Conservation (phyloP, 1,140 invertebrate species). For the Drosophila seguyi region DNA sequence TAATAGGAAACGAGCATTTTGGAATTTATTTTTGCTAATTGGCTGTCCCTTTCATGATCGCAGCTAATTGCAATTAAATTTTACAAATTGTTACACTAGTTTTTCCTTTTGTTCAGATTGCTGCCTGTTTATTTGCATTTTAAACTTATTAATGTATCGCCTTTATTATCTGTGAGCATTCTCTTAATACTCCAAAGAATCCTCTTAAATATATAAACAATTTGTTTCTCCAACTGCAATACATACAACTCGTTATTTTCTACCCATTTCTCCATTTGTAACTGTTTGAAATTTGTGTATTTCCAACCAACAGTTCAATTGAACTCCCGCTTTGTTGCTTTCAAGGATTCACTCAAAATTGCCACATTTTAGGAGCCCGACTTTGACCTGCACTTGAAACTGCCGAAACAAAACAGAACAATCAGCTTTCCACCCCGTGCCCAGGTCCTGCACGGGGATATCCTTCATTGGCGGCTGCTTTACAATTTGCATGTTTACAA, state of each 20-base stretch:
- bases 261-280: neutral
- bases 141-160: neutral
- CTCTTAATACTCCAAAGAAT: neutral
- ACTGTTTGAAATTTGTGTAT: neutral
- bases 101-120: neutral
- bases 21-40: constrained; percentile 6
- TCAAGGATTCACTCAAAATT: constrained; percentile 1
- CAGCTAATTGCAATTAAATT: neutral
- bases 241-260: neutral
- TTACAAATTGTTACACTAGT: neutral
- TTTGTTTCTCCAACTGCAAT: neutral
- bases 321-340: neutral
- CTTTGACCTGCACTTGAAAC: constrained; percentile 54
- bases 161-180: neutral
- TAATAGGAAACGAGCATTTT: neutral
- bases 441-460: constrained; percentile 3
- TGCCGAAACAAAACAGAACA: constrained; percentile 41
- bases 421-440: constrained; percentile 11
- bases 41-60: neutral
- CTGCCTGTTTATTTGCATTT: neutral
- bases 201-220: neutral
- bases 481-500: constrained; percentile 63
- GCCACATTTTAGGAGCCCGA: constrained; percentile 43
- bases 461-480: constrained; percentile 42
- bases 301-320: constrained; percentile 9